Evolutionary conservation across 2,888 invertebrate genomes (phyloP).

Genomic region (Spodoptera picta): DNA sequence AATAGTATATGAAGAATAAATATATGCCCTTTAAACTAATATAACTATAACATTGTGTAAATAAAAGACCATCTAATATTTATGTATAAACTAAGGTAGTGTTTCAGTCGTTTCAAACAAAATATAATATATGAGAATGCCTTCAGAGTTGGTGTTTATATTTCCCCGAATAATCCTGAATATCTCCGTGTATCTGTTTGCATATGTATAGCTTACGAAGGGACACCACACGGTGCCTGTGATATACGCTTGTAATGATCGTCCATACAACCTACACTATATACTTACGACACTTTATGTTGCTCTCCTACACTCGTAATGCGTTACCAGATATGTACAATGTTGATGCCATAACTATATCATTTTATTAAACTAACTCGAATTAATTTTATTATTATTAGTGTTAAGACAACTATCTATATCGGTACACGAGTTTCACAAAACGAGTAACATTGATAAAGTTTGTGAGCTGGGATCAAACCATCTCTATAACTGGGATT

Average conservation of each 20-base stretch:
- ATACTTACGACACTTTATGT: constrained; percentile 64
- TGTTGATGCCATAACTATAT: constrained; percentile 50
- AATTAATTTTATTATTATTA: constrained; percentile 49
- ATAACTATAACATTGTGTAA: constrained; percentile 35
- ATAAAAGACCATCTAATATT: constrained; percentile 45
- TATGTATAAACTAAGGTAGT: constrained; percentile 44
- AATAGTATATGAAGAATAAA: constrained; percentile 42
- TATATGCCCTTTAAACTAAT: constrained; percentile 28
- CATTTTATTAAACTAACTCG: constrained; percentile 51
- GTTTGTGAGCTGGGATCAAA: too few species aligned
- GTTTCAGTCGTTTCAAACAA: constrained; percentile 28
- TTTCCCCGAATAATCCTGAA: constrained; percentile 57
- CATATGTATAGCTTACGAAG: constrained; percentile 73
- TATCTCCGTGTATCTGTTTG: constrained; percentile 60
- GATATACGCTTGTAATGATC: constrained; percentile 87
- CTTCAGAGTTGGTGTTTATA: constrained; percentile 43
- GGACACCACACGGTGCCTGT: constrained; percentile 77
- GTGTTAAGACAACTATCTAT: constrained; percentile 45
- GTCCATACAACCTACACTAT: constrained; percentile 79
- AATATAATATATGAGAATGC: constrained; percentile 46
- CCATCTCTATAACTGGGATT: too few species aligned
- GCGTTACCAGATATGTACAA: constrained; percentile 54
- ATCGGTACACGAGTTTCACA: constrained; percentile 38
- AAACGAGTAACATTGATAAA: too few species aligned
- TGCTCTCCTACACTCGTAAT: constrained; percentile 43